Conservation (phyloP, 2,888 invertebrate species). For the Ellobium chinense region DNA sequence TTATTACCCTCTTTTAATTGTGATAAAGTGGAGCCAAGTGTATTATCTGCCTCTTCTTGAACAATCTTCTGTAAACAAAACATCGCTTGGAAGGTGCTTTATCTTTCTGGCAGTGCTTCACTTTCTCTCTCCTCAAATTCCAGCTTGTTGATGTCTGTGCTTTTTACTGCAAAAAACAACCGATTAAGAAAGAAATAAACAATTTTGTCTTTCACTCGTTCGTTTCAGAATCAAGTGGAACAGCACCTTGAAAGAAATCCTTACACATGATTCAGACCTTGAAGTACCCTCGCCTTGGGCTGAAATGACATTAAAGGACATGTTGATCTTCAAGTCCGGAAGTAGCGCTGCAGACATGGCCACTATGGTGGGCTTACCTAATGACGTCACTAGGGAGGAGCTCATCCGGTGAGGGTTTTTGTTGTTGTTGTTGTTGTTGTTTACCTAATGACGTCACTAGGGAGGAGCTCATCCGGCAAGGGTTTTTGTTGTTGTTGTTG, state of each 20-base stretch:
- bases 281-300: slow-evolving; percentile 34
- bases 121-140: too few species aligned
- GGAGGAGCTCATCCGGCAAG: slow-evolving; percentile 38
- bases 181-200: too few species aligned
- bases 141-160: too few species aligned
- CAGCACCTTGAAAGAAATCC: slow-evolving; percentile 24
- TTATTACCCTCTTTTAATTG: too few species aligned
- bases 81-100: too few species aligned
- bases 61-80: too few species aligned
- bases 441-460: slow-evolving; percentile 22
- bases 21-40: too few species aligned
- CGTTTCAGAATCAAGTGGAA: slow-evolving; percentile 36
- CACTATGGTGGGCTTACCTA: slow-evolving; percentile 31
- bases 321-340: slow-evolving; percentile 33
- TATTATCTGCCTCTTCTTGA: too few species aligned
- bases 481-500: background rate
- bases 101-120: too few species aligned
- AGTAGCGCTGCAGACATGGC: slow-evolving; percentile 31
- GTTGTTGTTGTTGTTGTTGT: background rate
- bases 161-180: too few species aligned
- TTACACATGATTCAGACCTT: slow-evolving; percentile 30
- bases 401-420: slow-evolving; percentile 13
- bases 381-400: slow-evolving; percentile 33
- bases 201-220: too few species aligned
- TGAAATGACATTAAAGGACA: slow-evolving; percentile 37